A percentile compares a stretch with the other conserved stretches of the same genome.
phyloP scores from a whole-genome alignment of 2,113 vertebrate genomes.

The Hystrix cristata region DNA sequence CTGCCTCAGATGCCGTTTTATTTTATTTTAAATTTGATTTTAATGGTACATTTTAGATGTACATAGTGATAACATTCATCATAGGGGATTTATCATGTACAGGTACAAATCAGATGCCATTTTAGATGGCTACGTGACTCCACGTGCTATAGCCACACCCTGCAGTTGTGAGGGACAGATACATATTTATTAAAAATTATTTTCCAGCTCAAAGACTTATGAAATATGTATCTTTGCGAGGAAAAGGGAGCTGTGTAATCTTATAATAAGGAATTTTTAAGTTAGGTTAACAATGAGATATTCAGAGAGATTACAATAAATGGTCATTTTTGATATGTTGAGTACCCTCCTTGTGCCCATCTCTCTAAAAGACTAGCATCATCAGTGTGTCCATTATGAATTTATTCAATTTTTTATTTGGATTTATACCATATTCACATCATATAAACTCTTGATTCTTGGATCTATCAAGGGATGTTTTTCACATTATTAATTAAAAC shows the following conservation, averaged over 20 bases:
- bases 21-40: too few species aligned
- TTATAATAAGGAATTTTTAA: neutral
- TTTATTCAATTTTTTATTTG: neutral
- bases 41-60: too few species aligned
- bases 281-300: neutral
- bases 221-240: slow-evolving; percentile 41
- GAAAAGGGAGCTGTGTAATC: neutral
- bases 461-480: neutral
- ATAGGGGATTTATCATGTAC: too few species aligned
- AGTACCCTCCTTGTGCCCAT: neutral
- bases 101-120: too few species aligned
- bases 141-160: neutral
- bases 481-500: neutral
- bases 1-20: neutral
- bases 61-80: too few species aligned
- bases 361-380: neutral
- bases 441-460: slow-evolving; percentile 10
- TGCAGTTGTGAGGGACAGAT: neutral
- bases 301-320: slow-evolving; percentile 8
- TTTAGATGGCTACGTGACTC: neutral
- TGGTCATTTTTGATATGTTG: neutral
- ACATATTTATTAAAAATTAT: slow-evolving; percentile 70
- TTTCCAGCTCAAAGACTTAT: slow-evolving; percentile 28
- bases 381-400: neutral
- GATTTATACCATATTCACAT: neutral